These are phyloP conservation scores for Archivesica marissinica DNA, from an alignment of 1,140 invertebrate genomes.

Conservation along the genomic window DNA sequence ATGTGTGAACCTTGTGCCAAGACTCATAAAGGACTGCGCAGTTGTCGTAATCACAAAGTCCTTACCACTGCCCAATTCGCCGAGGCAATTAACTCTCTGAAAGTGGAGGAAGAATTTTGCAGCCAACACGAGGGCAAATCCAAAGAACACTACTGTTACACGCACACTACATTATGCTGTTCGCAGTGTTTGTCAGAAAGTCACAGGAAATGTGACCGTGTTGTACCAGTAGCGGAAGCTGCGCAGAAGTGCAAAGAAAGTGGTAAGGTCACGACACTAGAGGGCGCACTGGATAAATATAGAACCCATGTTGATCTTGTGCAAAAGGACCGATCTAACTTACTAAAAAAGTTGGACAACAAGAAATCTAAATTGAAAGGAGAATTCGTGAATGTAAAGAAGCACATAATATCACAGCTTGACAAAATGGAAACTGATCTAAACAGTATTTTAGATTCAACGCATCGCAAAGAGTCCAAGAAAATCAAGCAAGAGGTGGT, in stretches of 20 bases:
- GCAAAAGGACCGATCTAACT: slow-evolving; percentile 18
- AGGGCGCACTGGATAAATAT: slow-evolving; percentile 47
- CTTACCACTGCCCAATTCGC: slow-evolving; percentile 17
- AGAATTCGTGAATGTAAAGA: slow-evolving; percentile 44
- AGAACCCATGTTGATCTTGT: slow-evolving; percentile 28
- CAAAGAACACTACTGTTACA: slow-evolving; percentile 48
- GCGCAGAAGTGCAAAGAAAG: slow-evolving; percentile 15
- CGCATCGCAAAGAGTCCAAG: slow-evolving; percentile 48
- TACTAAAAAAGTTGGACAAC: slow-evolving; percentile 46
- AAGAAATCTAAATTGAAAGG: slow-evolving; percentile 51
- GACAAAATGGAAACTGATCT: slow-evolving; percentile 60
- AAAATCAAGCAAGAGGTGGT: slow-evolving; percentile 41
- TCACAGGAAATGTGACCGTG: slow-evolving; percentile 39
- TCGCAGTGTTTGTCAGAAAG: slow-evolving; percentile 40
- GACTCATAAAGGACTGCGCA: slow-evolving; percentile 51
- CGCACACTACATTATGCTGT: slow-evolving; percentile 33
- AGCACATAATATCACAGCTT: slow-evolving; percentile 41
- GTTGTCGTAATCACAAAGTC: slow-evolving; percentile 44
- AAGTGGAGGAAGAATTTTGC: slow-evolving; percentile 57
- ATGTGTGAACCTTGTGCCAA: slow-evolving; percentile 46
- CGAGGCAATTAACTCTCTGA: slow-evolving; percentile 44
- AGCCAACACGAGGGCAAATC: slow-evolving; percentile 7
- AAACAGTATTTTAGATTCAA: slow-evolving; percentile 28
- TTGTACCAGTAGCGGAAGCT: slow-evolving; percentile 42
- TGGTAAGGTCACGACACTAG: background rate